A percentile compares a stretch with the other conserved stretches of the same genome.
Evolutionary conservation across 2,888 invertebrate species (phyloP).

Genomic region (Schizotus pectinicornis): DNA sequence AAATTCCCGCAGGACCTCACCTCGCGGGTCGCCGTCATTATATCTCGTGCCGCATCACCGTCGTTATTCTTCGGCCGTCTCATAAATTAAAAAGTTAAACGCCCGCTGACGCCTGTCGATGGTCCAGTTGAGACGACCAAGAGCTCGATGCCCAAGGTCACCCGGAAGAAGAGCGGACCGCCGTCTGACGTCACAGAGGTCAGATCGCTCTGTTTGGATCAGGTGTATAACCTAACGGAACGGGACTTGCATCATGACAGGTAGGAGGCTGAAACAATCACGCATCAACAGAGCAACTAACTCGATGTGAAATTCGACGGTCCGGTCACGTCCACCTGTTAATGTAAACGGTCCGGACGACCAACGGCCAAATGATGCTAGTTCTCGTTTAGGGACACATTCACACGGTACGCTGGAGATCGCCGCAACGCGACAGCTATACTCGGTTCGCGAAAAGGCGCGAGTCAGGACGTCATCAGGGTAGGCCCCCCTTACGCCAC

Average conservation of each 20-base stretch:
- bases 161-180: conserved; percentile 52
- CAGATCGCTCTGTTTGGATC: conserved; percentile 45
- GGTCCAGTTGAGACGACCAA: too few relatives aligned
- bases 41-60: too few relatives aligned
- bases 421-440: conserved; percentile 5
- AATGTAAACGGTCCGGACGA: conserved; percentile 34
- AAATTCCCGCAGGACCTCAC: too few relatives aligned
- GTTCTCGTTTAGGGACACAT: conserved; percentile 39
- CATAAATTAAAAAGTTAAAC: too few relatives aligned
- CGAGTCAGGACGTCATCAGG: too few relatives aligned
- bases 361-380: conserved; percentile 32
- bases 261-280: conserved; percentile 42
- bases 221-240: conserved; percentile 52
- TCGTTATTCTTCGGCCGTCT: too few relatives aligned
- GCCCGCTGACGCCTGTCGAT: too few relatives aligned
- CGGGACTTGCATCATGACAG: conserved; percentile 38
- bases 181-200: conserved; percentile 49
- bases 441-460: too few relatives aligned
- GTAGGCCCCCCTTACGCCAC: too few relatives aligned
- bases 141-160: conserved; percentile 47
- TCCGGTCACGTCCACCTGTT: conserved; percentile 32
- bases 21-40: too few relatives aligned
- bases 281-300: conserved; percentile 39
- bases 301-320: conserved; percentile 23
- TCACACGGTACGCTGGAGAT: conserved; percentile 41